Evolutionary conservation across 2,113 vertebrate genomes (phyloP).

Genomic region (Hyla sarda): DNA sequence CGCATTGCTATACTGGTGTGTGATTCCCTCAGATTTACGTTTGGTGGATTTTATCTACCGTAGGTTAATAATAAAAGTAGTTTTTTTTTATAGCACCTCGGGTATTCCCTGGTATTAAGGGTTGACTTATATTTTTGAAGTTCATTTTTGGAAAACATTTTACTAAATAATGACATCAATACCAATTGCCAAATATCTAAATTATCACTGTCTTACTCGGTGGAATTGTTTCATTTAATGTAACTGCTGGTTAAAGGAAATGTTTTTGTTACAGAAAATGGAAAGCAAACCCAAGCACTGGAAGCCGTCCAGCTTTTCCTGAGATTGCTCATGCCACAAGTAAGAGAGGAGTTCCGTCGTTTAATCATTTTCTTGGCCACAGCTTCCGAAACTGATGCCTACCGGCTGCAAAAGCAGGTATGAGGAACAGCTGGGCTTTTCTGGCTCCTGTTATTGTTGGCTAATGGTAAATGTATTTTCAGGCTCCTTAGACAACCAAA

Average conservation of each 20-base stretch:
- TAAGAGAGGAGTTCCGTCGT: slow-evolving; percentile 76
- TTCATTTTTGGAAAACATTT: no score
- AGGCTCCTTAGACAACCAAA: neutral
- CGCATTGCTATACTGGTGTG: no score
- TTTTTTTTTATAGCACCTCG: no score
- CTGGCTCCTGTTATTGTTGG: neutral
- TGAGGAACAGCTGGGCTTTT: neutral
- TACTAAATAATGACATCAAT: no score
- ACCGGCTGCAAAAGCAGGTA: slow-evolving; percentile 82
- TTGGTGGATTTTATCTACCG: no score
- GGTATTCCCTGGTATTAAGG: no score
- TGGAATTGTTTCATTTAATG: no score
- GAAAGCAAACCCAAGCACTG: slow-evolving; percentile 73
- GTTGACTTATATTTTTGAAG: no score
- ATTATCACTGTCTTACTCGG: no score
- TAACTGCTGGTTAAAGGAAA: neutral
- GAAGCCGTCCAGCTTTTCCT: slow-evolving; percentile 81
- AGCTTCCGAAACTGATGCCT: slow-evolving; percentile 70
- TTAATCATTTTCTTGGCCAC: slow-evolving; percentile 77
- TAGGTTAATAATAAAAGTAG: no score
- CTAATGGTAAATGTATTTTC: neutral
- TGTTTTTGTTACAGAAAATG: slow-evolving; percentile 69
- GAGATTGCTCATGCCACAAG: slow-evolving; percentile 72
- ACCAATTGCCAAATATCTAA: no score
- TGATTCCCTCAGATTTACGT: no score